Evolutionary conservation across 37 sponge, comb jelly and placozoan genomes (phyloP), one percentile per base, ranked within the genome.

Genomic region (Geodia barretti): DNA sequence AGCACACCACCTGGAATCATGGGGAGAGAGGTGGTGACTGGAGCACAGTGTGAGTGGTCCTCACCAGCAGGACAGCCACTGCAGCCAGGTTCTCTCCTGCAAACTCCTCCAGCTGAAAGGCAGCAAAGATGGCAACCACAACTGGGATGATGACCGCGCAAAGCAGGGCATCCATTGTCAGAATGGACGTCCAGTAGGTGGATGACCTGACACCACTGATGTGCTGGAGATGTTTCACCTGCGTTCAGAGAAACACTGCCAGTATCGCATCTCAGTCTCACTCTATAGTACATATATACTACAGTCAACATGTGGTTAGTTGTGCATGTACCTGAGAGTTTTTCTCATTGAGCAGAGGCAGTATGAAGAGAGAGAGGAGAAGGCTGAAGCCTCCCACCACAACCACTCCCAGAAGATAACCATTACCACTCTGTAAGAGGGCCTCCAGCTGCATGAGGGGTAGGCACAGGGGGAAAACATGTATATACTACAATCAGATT

Each of bases 201-300:
- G 74, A 62, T 19, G 90, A 29, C 41, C 85, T 73, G 19, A 98
- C 95, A 47, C 97, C 97, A 79, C 95, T 91, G 17, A 96, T 90
- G 82, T 89, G 88, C 86, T 98, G 99, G 1, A 98, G 74, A 65
- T 98, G 99, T 76, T 96, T 98, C 28, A 92, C 84, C 91, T 96
- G 83, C 26, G 70, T 25, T 17, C 11, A 14, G 11, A 47, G 54
- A 47, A 14, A 7, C 54, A 47, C 11, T 47, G 54, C 54, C 7
- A 47, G 54, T 7, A 47, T 17, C 7, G 54, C 7, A 47, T 17
- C 14, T 17, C 14, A 47, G 54, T 47, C 7, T 17, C 54, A 47
- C 14, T 14, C 7, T 14, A 47, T 17, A 47, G 11, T 47, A 47
- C 54, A 74, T 11, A 54, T 35, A 74, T 25, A n/a, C n/a, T n/a